Base-by-base conservation (phyloP, 2,797 vertebrate species). In the Tinamus major region DNA sequence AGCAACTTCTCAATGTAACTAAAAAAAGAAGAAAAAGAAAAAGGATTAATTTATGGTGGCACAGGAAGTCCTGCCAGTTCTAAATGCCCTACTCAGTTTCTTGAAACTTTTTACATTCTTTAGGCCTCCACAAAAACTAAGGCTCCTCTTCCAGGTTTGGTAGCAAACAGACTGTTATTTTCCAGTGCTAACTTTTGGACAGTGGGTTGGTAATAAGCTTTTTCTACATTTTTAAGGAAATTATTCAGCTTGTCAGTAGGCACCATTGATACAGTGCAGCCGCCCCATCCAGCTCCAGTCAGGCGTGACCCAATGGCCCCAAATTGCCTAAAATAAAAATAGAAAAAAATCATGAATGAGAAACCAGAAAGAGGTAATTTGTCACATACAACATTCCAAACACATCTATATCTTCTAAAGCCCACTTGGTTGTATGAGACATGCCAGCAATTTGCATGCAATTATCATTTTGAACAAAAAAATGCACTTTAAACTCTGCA, bases 281-380 rank as follows among this genome's bases (percentile, higher is more conserved):
- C 99, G 44, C 99, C 99, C 99, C 99, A 99, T 83, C 99, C 99
- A 81, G 99, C 99, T 87, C 99, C 99, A 17, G 99, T 99, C 92
- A 99, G 97, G 78, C 99, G 98, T 80, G 99, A 99, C 29, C 99
- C 99, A 29, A 98, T 96, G 62, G 99, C 99, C 64, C 99, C 99
- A 23, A 97, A 98, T 88, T 98, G 98, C 97, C 99, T 99, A 96
- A 86, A 97, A 95, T 80, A 94, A 92, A 20, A 89, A 94, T 19
- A 85, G 85, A 39, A 75, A 72, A 91, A 89, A 70, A 68, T 88
- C 4, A 87, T 69, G 79, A 85, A 19, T 77, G 90, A 49, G 51
- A 87, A 87, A 80, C 81, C 21, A 75, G 94, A 90, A 87, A 13
- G 29, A 70, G 64, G n/a, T 85, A 48, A 79, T 89, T 58, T 68